Conservation (phyloP, 2,888 invertebrate species). For the Patella depressa region DNA sequence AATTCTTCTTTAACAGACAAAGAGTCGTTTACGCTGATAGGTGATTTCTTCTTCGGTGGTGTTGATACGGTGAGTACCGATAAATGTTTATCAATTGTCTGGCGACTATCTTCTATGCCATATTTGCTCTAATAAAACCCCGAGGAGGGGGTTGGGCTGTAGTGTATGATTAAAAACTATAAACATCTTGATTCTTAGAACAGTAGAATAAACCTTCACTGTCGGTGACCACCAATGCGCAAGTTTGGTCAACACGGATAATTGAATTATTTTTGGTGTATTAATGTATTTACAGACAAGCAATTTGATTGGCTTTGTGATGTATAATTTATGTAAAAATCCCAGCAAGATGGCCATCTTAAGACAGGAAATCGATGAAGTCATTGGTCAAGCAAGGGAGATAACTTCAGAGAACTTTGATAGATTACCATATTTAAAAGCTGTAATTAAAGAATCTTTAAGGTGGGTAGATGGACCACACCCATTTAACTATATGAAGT, state of each 20-base stretch:
- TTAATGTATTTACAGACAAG: conserved; percentile 48
- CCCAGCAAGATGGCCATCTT: conserved; percentile 48
- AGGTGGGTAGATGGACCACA: conserved; percentile 37
- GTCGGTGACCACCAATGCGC: too few relatives aligned
- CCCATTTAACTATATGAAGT: too few relatives aligned
- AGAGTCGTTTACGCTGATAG: conserved; percentile 40
- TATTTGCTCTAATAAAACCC: too few relatives aligned
- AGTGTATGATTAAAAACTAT: too few relatives aligned
- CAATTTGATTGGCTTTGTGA: conserved; percentile 49
- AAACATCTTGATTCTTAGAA: too few relatives aligned
- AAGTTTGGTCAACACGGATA: too few relatives aligned
- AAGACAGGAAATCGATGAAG: conserved; percentile 41
- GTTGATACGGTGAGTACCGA: conserved; percentile 49
- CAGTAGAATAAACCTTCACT: too few relatives aligned
- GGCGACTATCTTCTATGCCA: too few relatives aligned
- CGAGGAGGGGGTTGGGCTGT: too few relatives aligned
- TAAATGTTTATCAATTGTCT: background rate
- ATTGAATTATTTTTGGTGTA: too few relatives aligned
- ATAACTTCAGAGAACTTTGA: conserved; percentile 36
- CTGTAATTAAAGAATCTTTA: conserved; percentile 56
- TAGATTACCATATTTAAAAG: conserved; percentile 53
- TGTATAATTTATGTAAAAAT: conserved; percentile 50
- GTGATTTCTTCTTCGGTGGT: conserved; percentile 50
- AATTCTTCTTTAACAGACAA: conserved; percentile 35
- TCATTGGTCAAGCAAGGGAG: conserved; percentile 28